Evolutionary conservation across 2,113 vertebrate genomes (phyloP).

Genomic region (Nothocercus nigrocapillus): DNA sequence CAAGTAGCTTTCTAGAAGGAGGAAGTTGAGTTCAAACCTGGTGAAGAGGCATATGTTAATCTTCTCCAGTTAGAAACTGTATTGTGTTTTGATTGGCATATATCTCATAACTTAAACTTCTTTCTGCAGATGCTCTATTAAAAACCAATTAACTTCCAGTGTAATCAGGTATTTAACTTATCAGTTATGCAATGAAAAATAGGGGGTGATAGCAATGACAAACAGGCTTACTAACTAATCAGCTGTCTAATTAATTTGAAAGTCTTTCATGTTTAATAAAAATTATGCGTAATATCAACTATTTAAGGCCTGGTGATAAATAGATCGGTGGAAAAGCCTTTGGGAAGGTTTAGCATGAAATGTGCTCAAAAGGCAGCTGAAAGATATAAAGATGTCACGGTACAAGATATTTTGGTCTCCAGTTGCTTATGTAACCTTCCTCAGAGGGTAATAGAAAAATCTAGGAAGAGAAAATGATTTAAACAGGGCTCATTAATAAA

Average conservation of each 20-base stretch:
- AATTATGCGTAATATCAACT: constrained; percentile 1
- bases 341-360: neutral
- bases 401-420: neutral
- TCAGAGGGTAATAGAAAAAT: constrained; percentile 19
- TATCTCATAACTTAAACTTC: constrained; percentile 6
- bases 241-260: constrained; percentile 55
- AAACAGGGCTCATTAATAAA: neutral
- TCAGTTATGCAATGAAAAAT: constrained; percentile 44
- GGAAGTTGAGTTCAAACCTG: neutral
- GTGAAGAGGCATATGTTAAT: constrained; percentile 1
- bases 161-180: constrained; percentile 61
- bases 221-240: constrained; percentile 48
- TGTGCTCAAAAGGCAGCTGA: neutral
- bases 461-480: neutral
- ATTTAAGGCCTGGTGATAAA: constrained; percentile 23
- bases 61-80: constrained; percentile 7
- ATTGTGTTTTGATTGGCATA: constrained; percentile 35
- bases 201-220: constrained; percentile 37
- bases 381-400: neutral
- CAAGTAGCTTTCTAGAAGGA: neutral
- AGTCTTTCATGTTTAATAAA: constrained; percentile 59
- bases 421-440: neutral
- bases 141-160: constrained; percentile 59
- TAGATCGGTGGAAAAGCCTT: neutral
- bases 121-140: constrained; percentile 28